phyloP scores from a whole-genome alignment of 2,888 invertebrate genomes.

The Pseudococcus longispinus region DNA sequence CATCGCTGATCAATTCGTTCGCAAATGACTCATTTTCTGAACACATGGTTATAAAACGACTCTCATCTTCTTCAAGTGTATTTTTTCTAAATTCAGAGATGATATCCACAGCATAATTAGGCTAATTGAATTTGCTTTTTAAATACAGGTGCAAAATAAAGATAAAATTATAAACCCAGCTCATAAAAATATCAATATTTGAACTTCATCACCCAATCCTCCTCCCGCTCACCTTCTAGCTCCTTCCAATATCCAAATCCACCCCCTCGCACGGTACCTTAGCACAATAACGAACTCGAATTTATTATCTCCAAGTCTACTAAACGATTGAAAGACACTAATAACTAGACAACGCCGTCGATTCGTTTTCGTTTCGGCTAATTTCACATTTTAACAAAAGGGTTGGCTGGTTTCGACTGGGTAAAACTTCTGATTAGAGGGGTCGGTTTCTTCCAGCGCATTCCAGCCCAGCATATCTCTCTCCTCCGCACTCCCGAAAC shows the following conservation, averaged over 20 bases:
- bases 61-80: too few relatives aligned
- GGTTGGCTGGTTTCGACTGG: background rate
- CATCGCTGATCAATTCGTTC: too few relatives aligned
- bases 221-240: background rate
- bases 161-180: too few relatives aligned
- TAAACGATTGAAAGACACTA: slow-evolving; percentile 24
- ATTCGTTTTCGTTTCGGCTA: slow-evolving; percentile 52
- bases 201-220: background rate
- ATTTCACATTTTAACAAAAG: slow-evolving; percentile 47
- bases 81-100: too few relatives aligned
- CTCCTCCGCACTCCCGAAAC: background rate
- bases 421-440: slow-evolving; percentile 26
- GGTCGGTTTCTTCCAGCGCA: background rate
- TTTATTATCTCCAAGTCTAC: background rate
- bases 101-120: too few relatives aligned
- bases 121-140: too few relatives aligned
- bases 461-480: background rate
- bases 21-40: too few relatives aligned
- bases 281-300: background rate
- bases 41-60: too few relatives aligned
- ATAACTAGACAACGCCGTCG: background rate
- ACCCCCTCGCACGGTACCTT: background rate
- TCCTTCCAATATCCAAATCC: background rate
- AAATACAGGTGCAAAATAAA: too few relatives aligned
- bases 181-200: too few relatives aligned